Conservation (phyloP, 2,888 invertebrate species). For the Microplitis manilae region DNA sequence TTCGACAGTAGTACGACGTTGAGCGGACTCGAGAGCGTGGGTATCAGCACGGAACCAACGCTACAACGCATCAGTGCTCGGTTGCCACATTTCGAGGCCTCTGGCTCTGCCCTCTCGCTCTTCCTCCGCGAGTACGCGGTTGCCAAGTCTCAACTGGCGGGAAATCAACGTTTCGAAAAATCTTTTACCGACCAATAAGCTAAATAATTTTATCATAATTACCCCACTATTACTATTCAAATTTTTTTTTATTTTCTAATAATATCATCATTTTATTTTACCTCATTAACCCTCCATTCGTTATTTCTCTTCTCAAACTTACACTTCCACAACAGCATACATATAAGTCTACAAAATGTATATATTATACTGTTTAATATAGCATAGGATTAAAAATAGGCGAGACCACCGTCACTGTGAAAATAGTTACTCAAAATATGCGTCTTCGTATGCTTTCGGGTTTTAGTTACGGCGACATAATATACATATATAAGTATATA, state of each 20-base stretch:
- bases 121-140: conserved; percentile 49
- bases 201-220: too few species aligned
- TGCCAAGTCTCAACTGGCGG: conserved; percentile 63
- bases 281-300: too few species aligned
- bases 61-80: conserved; percentile 63
- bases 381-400: conserved; percentile 60
- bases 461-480: conserved; percentile 27
- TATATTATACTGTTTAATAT: neutral
- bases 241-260: too few species aligned
- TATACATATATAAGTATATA: conserved; percentile 14
- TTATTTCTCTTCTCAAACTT: too few species aligned
- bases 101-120: conserved; percentile 50
- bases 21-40: conserved; percentile 69
- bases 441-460: conserved; percentile 42
- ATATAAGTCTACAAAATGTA: neutral
- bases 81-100: conserved; percentile 71
- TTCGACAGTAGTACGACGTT: conserved; percentile 45
- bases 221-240: too few species aligned
- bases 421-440: conserved; percentile 64
- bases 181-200: conserved; percentile 8
- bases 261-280: too few species aligned
- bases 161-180: conserved; percentile 68
- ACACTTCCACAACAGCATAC: neutral
- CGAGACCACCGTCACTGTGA: conserved; percentile 59
- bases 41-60: conserved; percentile 73